Evolutionary conservation across 2,888 invertebrate species (phyloP).

Genomic region (Pollenia angustigena): DNA sequence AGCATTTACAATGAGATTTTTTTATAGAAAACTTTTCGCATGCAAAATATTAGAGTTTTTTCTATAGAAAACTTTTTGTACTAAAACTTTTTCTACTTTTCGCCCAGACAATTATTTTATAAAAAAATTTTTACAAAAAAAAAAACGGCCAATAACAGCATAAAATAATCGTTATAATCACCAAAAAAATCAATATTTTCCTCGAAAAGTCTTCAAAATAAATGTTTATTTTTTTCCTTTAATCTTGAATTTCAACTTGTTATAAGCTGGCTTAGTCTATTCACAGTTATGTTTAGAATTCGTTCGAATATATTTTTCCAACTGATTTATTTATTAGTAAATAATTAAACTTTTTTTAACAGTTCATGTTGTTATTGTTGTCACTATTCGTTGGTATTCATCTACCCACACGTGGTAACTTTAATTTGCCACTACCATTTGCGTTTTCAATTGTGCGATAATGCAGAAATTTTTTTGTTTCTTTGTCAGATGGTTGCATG

Average conservation of each 20-base stretch:
- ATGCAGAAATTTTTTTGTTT: conserved; percentile 11
- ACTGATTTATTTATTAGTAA: conserved; percentile 50
- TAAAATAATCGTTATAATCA: too few species aligned
- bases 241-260: not conserved
- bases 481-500: conserved; percentile 34
- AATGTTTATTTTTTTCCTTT: too few species aligned
- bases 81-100: too few species aligned
- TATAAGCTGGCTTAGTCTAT: not conserved
- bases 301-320: conserved; percentile 12
- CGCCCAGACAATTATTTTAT: too few species aligned
- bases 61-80: too few species aligned
- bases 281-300: not conserved
- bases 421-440: conserved; percentile 67
- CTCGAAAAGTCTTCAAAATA: too few species aligned
- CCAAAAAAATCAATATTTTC: too few species aligned
- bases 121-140: too few species aligned
- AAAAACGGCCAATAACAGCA: too few species aligned
- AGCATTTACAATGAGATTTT: too few species aligned
- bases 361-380: conserved; percentile 18
- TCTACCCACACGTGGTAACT: conserved; percentile 64
- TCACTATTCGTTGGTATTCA: conserved; percentile 33
- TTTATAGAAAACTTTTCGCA: too few species aligned
- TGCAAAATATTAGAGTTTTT: too few species aligned
- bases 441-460: conserved; percentile 61
- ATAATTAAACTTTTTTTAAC: conserved; percentile 12